These are phyloP conservation scores for Apomyelois bistriatella DNA, from an alignment of 2,888 invertebrate species.

Conservation along the genomic window DNA sequence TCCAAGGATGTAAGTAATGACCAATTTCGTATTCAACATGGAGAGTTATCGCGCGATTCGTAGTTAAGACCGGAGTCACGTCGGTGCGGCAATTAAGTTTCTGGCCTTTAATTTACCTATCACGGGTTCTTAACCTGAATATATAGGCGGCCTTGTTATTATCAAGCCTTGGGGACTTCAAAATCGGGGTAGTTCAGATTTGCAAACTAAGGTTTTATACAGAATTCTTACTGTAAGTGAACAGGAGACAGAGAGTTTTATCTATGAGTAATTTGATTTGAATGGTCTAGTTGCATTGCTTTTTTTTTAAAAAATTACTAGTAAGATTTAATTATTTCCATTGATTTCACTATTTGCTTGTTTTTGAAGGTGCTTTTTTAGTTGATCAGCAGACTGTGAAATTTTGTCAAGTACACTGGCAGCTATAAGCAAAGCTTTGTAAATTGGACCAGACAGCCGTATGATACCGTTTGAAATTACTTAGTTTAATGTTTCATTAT, in stretches of 20 bases:
- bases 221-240: too few species aligned
- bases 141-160: slow-evolving; percentile 54
- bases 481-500: slow-evolving; percentile 25
- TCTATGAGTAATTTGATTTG: too few species aligned
- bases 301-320: neutral
- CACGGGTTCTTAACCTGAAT: slow-evolving; percentile 57
- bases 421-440: slow-evolving; percentile 39
- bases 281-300: too few species aligned
- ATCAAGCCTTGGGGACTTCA: slow-evolving; percentile 35
- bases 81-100: slow-evolving; percentile 51
- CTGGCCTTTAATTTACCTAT: slow-evolving; percentile 63
- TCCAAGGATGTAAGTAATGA: neutral
- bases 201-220: too few species aligned
- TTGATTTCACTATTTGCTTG: neutral
- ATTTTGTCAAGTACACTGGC: slow-evolving; percentile 54
- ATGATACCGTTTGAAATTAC: slow-evolving; percentile 42
- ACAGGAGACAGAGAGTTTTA: too few species aligned
- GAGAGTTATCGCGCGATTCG: slow-evolving; percentile 25
- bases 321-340: neutral
- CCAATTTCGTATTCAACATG: slow-evolving; percentile 14
- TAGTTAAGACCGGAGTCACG: slow-evolving; percentile 43
- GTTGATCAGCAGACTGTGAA: slow-evolving; percentile 52
- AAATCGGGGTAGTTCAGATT: neutral
- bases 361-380: slow-evolving; percentile 30
- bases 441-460: slow-evolving; percentile 55